Evolutionary conservation across 2,797 vertebrate genomes (phyloP), one percentile per base, ranked within the genome.

Genomic region (Tachyglossus aculeatus): DNA sequence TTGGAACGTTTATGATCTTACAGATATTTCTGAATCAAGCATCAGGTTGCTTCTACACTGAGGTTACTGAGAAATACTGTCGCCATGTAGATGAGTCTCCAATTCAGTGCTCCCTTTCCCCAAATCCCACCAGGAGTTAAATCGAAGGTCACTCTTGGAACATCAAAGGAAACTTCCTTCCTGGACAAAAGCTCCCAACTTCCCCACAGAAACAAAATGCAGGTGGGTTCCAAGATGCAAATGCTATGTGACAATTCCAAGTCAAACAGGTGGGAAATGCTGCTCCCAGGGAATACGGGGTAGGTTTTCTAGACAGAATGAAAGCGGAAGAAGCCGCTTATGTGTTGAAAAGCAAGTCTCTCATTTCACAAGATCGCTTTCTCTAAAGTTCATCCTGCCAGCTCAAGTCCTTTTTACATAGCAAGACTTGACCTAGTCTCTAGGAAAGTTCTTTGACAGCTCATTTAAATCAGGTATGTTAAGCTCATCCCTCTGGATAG

Each of bases 231-330:
- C 74, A 82, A 84, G 86, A 86, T 29, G 77, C 78, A 91, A 91
- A 90, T 84, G 80, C 56, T 70, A 74, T 74, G 24, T 78, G 78
- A 90, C 87, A 92, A 92, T 84, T 89, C 91, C 81, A 90, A 86
- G 76, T 57, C 76, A 89, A 78, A 80, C 72, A 85, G 74, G 87
- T 74, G 82, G 77, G 57, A 89, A 88, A 91, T 87, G 86, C 68
- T 82, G 67, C 12, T 33, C 51, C 65, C 80, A 79, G 88, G 84
- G 71, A 85, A 88, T 89, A 82, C n/a, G 77, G 67, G 86, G 61
- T 45, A 37, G 75, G 71, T 66, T 78, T 84, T 88, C 86, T 73
- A 81, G 76, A 71, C 74, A 89, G 74, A 77, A 74, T 66, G 78
- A 78, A 64, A 78, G 77, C 82, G 79, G 66, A 3, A 81, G 80